Percentiles rank a stretch among this genome's conserved stretches.
These are phyloP conservation scores for Gallinago undulata DNA, from an alignment of 2,113 vertebrate species.

Conservation along the genomic window DNA sequence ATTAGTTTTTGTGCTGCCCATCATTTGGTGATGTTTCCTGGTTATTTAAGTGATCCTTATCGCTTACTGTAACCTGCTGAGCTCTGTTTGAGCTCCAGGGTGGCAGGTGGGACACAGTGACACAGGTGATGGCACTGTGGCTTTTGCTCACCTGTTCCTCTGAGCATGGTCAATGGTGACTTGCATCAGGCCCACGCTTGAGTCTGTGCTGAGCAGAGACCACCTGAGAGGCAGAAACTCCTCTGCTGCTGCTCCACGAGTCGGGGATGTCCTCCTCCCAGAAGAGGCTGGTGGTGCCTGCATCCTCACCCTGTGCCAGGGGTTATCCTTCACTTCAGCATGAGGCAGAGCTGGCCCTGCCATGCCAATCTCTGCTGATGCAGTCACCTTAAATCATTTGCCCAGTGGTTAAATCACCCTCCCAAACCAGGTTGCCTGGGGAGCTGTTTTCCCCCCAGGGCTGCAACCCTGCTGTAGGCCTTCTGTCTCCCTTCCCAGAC, in stretches of 20 bases:
- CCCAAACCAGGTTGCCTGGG: neutral
- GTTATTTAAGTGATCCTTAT: neutral
- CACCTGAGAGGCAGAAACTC: neutral
- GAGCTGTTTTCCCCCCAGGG: neutral
- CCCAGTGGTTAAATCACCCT: neutral
- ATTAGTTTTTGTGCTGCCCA: neutral
- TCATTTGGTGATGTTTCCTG: neutral
- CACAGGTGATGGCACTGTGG: neutral
- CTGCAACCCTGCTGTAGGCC: neutral
- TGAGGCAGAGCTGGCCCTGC: neutral
- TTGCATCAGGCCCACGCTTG: neutral
- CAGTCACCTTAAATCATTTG: neutral
- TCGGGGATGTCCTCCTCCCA: rapidly evolving
- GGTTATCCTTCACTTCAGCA: neutral
- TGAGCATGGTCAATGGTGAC: rapidly evolving
- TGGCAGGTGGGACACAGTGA: neutral
- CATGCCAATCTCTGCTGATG: neutral
- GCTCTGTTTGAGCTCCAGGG: neutral
- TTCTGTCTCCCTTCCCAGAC: neutral
- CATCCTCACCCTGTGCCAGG: neutral
- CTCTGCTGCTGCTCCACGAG: neutral
- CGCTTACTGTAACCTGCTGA: neutral
- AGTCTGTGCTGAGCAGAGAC: neutral
- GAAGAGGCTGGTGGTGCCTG: neutral
- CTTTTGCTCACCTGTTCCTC: neutral